Base-by-base conservation (phyloP, 2,797 vertebrate genomes). In the Phataginus tetradactyla region DNA sequence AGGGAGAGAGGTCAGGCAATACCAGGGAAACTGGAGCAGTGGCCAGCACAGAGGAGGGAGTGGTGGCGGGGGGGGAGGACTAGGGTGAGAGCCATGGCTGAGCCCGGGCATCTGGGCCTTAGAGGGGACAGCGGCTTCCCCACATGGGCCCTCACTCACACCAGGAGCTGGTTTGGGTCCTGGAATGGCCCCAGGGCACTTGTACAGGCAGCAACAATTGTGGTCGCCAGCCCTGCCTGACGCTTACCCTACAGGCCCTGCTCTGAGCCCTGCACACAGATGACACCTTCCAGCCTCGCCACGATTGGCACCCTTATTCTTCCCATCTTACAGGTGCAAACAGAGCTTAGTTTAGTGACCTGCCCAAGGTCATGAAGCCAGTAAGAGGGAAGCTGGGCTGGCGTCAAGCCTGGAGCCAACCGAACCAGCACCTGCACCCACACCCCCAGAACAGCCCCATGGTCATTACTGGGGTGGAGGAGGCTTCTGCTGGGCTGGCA, bases 221-320 rank as follows among this genome's bases (percentile, higher is more conserved):
- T 1, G 4, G 53, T 5, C 11, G 49, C 68, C 29, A 64, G 53
- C 92, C 63, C 32, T 1, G 0, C 57, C 69, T 20, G 21, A 34
- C 1, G 34, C 18, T 25, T 1, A 17, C 37, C 9, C 0, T 11
- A 53, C 57, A 10, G 25, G 59, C 37, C 10, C 42, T 1, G 14
- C 39, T 37, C n/a, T 7, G 51, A 55, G 32, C 63, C n/a, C 71
- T 9, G 53, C n/a, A 4, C 0, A 1, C 20, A 27, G 12, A 29
- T 4, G 13, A 39, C 79, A 2, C 6, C 11, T 64, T 14, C 34
- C 45, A 45, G 45, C 45, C 7, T 53, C 0, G 0, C 34, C 79
- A 0, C 17, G 11, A 0, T 1, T 9, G 34, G 75, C n/a, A 25
- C 59, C 3, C 0, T 6, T 1, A 7, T n/a, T 4, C 7, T 7